These are phyloP conservation scores for Dicerorhinus sumatrensis DNA, from an alignment of 2,113 vertebrate species.

Conservation along the genomic window DNA sequence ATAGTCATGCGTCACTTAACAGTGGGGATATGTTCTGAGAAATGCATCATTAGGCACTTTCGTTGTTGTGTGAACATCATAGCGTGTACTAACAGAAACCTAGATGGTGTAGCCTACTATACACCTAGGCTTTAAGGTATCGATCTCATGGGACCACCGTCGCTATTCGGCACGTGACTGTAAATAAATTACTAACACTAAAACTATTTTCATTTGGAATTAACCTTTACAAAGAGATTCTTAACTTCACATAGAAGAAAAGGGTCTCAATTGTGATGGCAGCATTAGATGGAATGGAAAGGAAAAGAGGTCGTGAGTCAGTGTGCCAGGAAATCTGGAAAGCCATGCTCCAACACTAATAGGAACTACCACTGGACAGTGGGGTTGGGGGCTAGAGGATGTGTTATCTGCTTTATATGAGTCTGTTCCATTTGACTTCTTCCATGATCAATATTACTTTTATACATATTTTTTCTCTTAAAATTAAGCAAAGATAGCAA, in stretches of 20 bases:
- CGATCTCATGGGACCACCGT: no score
- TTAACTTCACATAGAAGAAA: neutral
- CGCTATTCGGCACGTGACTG: no score
- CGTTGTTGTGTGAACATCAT: no score
- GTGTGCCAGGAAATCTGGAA: neutral
- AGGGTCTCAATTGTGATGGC: neutral
- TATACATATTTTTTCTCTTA: neutral
- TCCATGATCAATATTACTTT: neutral
- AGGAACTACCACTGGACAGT: neutral
- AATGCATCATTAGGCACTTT: no score
- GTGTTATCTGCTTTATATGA: neutral
- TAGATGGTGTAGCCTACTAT: no score
- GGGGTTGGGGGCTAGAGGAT: neutral
- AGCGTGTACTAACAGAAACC: no score
- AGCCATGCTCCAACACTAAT: neutral
- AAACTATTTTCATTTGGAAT: neutral
- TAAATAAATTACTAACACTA: neutral
- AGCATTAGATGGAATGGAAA: neutral
- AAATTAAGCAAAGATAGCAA: neutral
- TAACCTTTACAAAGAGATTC: neutral
- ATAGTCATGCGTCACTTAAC: no score
- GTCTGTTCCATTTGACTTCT: neutral
- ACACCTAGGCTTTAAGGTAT: no score
- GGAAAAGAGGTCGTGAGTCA: neutral
- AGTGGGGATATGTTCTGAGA: no score